phyloP scores from a whole-genome alignment of 2,113 vertebrate species.

The Bos taurus region ARS-UCD2.0 NC_037343.1:41514501-41515000 shows the following conservation, averaged over 20 bases:
- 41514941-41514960: neutral
- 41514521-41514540: constrained; percentile 71
- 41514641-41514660: neutral
- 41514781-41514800: neutral
- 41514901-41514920: neutral
- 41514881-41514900: neutral
- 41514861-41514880: neutral
- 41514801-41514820: neutral
- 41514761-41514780: neutral
- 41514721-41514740: neutral
- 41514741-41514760: neutral
- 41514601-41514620: constrained; percentile 50
- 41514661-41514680: neutral
- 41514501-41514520: constrained; percentile 68
- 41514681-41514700: neutral
- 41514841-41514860: neutral
- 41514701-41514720: neutral
- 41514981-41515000: neutral
- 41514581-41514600: constrained; percentile 56
- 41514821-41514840: neutral
- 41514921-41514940: neutral
- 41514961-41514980: neutral
- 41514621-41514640: constrained; percentile 43
- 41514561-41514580: constrained; percentile 56
- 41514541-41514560: constrained; percentile 73